Conservation (phyloP, 2,888 invertebrate species). For the Arctia plantaginis region DNA sequence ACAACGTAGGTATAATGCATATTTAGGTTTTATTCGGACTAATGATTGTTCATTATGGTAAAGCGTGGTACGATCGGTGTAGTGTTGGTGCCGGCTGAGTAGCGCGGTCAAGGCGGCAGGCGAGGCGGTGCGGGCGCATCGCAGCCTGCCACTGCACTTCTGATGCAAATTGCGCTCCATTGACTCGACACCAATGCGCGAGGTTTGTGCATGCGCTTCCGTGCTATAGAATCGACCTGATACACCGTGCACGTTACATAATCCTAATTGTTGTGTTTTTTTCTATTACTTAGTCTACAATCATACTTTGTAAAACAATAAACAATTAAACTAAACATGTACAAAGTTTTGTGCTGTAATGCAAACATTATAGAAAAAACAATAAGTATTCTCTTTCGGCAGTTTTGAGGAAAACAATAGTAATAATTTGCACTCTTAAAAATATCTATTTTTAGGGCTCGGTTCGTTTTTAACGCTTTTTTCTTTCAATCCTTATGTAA, state of each 20-base stretch:
- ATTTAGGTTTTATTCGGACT: not conserved
- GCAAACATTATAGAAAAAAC: not conserved
- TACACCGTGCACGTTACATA: not conserved
- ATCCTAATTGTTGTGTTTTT: not conserved
- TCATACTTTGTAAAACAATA: not conserved
- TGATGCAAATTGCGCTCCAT: constrained; percentile 51
- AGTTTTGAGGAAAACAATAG: not conserved
- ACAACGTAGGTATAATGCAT: not conserved
- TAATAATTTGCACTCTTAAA: not conserved
- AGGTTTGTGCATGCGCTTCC: constrained; percentile 4
- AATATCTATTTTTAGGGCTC: not conserved
- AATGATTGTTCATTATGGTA: not conserved
- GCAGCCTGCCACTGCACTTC: constrained; percentile 45
- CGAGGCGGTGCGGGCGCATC: constrained; percentile 53
- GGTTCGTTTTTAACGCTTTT: no score
- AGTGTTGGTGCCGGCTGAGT: constrained; percentile 58
- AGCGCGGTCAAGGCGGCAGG: constrained; percentile 71
- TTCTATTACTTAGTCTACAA: not conserved
- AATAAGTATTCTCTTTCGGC: not conserved
- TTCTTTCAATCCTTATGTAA: no score
- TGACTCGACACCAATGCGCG: constrained; percentile 19
- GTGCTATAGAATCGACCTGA: not conserved
- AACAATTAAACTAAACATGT: not conserved
- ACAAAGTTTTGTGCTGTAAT: not conserved
- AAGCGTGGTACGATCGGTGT: constrained; percentile 52